phyloP scores from a whole-genome alignment of 2,888 invertebrate species.

The Tiliacea citrago region DNA sequence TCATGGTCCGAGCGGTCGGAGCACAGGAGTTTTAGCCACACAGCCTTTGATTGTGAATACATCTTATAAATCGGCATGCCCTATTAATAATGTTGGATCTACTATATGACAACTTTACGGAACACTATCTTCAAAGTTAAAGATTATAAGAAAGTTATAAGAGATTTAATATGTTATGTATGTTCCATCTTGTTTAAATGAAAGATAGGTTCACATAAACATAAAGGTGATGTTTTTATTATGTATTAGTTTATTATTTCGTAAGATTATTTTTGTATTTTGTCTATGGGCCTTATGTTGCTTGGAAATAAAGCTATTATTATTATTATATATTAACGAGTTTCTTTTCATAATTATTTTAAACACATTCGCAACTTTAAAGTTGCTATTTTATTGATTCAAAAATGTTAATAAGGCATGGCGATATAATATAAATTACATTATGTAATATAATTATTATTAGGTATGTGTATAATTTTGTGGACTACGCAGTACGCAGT shows the following conservation, averaged over 20 bases:
- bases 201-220: background rate
- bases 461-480: slow-evolving; percentile 59
- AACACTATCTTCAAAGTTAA: too few relatives aligned
- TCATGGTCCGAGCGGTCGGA: slow-evolving; percentile 23
- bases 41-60: slow-evolving; percentile 29
- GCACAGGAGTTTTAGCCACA: slow-evolving; percentile 5
- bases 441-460: slow-evolving; percentile 58
- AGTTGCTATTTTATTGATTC: slow-evolving; percentile 7
- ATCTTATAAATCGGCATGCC: slow-evolving; percentile 19
- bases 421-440: slow-evolving; percentile 27
- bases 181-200: background rate
- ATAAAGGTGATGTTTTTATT: too few relatives aligned
- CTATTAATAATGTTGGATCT: background rate
- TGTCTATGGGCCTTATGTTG: too few relatives aligned
- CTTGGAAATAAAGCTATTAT: too few relatives aligned
- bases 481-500: slow-evolving; percentile 70
- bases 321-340: too few relatives aligned
- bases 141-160: too few relatives aligned
- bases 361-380: background rate
- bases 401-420: slow-evolving; percentile 4
- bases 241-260: too few relatives aligned
- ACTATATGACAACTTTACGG: background rate
- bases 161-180: background rate
- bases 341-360: slow-evolving; percentile 7
- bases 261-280: too few relatives aligned